These are phyloP conservation scores for Danio aesculapii DNA, from an alignment of 2,797 vertebrate species.

Conservation along the genomic window DNA sequence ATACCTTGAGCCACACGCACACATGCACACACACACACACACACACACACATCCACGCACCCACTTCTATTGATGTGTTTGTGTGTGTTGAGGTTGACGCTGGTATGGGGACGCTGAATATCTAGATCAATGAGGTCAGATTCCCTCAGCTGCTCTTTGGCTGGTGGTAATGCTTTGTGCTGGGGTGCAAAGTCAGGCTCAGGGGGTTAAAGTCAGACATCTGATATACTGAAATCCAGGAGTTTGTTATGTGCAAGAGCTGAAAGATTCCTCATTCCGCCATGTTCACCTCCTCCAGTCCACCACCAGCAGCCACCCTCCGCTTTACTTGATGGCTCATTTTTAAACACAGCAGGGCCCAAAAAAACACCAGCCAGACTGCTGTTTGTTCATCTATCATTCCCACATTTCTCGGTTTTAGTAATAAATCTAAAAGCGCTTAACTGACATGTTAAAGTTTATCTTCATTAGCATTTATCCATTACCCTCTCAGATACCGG, in stretches of 20 bases:
- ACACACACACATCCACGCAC: background rate
- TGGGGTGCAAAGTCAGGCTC: slow-evolving; percentile 69
- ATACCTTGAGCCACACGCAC: background rate
- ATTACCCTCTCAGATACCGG: background rate
- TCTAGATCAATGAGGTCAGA: slow-evolving; percentile 74
- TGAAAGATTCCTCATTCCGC: slow-evolving; percentile 74
- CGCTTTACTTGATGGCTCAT: slow-evolving; percentile 77
- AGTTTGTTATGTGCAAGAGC: slow-evolving; percentile 59
- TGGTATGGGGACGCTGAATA: slow-evolving; percentile 65
- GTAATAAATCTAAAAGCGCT: slow-evolving; percentile 21
- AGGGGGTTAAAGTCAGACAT: slow-evolving; percentile 67
- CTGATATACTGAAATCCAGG: slow-evolving; percentile 76
- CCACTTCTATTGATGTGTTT: slow-evolving; percentile 55
- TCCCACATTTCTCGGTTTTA: slow-evolving; percentile 59
- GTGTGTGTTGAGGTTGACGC: slow-evolving; percentile 46
- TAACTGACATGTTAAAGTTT: background rate
- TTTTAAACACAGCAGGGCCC: slow-evolving; percentile 77
- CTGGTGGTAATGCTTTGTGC: slow-evolving; percentile 71
- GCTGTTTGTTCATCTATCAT: slow-evolving; percentile 66
- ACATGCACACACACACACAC: too few relatives aligned
- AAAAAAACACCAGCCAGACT: slow-evolving; percentile 70
- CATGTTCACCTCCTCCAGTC: slow-evolving; percentile 68
- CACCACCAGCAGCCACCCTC: slow-evolving; percentile 72
- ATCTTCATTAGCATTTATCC: slow-evolving; percentile 10
- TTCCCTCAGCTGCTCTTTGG: slow-evolving; percentile 64